A percentile compares a stretch with the other conserved stretches of the same genome.
Conservation (phyloP, 2,797 vertebrate genomes). For the Crypturellus tataupa region DNA sequence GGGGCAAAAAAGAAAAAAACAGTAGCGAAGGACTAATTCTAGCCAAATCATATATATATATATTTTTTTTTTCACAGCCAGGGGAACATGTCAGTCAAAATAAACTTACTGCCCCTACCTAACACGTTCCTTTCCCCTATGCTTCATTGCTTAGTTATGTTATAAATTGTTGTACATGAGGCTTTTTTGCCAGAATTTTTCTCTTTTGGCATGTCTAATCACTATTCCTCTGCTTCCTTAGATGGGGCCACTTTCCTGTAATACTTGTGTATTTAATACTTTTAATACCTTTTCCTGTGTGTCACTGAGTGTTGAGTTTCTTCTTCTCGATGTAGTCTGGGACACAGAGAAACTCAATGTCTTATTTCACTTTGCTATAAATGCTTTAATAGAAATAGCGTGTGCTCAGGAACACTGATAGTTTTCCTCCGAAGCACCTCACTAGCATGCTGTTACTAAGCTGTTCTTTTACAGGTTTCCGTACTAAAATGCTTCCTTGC, state of each 20-base stretch:
- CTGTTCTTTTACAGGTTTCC: neutral
- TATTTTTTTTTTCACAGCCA: neutral
- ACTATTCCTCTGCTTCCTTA: neutral
- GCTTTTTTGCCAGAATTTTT: neutral
- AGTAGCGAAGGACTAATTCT: neutral
- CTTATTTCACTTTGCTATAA: neutral
- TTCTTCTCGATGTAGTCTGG: neutral
- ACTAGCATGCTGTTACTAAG: neutral
- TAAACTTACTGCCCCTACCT: slow-evolving; percentile 4
- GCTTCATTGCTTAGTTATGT: neutral
- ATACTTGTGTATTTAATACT: no score
- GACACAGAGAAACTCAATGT: neutral
- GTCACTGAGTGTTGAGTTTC: neutral
- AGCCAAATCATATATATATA: neutral
- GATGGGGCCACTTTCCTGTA: neutral
- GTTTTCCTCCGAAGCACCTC: neutral
- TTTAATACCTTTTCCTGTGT: no score
- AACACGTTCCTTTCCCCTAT: neutral
- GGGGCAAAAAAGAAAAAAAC: neutral
- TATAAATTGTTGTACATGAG: neutral
- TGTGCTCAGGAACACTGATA: neutral
- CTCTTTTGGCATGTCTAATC: neutral
- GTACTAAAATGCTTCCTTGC: neutral
- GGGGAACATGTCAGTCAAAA: neutral
- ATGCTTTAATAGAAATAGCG: neutral